Conservation (phyloP, 2,888 invertebrate species). For the Tipula unca region DNA sequence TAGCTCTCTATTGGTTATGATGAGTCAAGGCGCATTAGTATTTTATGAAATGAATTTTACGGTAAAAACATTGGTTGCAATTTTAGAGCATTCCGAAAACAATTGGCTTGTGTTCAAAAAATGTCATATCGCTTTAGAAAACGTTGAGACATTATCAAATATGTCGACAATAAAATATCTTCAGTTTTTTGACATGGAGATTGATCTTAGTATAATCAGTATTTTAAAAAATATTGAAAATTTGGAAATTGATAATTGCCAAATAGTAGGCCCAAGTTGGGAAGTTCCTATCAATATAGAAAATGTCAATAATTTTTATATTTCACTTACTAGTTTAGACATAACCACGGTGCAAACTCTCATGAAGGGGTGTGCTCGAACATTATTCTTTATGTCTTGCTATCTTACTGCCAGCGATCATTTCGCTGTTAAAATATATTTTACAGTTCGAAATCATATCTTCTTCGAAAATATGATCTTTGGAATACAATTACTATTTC, state of each 20-base stretch:
- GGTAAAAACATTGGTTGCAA: neutral
- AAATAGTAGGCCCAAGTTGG: neutral
- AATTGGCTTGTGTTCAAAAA: neutral
- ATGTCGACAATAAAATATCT: neutral
- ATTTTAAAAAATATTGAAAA: neutral
- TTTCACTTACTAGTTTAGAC: too few relatives aligned
- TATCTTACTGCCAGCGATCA: too few relatives aligned
- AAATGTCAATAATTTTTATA: too few relatives aligned
- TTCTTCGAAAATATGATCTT: too few relatives aligned
- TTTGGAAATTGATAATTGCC: neutral
- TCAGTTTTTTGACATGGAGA: neutral
- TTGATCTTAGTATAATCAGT: neutral
- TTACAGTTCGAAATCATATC: too few relatives aligned
- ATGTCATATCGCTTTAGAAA: neutral
- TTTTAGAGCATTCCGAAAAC: neutral
- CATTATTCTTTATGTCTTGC: too few relatives aligned
- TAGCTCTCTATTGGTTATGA: neutral
- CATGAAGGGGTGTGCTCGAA: too few relatives aligned
- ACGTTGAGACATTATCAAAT: neutral
- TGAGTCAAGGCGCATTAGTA: neutral
- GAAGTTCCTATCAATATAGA: too few relatives aligned
- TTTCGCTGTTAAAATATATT: too few relatives aligned
- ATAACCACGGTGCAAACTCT: too few relatives aligned
- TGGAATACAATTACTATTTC: neutral
- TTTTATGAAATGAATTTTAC: neutral